Percentiles rank a stretch among this genome's conserved stretches.
Conservation (phyloP, 2,797 vertebrate species). For the Pygocentrus nattereri region DNA sequence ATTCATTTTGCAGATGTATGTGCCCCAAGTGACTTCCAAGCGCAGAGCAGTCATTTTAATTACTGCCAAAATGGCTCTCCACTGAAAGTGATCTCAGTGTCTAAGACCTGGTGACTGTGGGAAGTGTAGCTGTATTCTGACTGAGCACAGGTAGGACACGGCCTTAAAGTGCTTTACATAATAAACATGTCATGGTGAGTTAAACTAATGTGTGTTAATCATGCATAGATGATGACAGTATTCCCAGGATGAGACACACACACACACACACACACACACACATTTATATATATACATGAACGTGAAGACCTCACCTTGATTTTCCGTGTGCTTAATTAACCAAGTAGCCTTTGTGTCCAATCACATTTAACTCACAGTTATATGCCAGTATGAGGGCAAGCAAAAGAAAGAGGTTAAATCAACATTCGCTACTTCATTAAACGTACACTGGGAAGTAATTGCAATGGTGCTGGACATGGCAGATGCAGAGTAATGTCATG, state of each 20-base stretch:
- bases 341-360: slow-evolving; percentile 53
- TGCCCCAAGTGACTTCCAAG: slow-evolving; percentile 47
- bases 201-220: slow-evolving; percentile 79
- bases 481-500: background rate
- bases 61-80: slow-evolving; percentile 33
- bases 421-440: slow-evolving; percentile 51
- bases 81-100: slow-evolving; percentile 20
- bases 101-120: slow-evolving; percentile 27
- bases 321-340: slow-evolving; percentile 67
- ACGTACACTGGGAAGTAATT: slow-evolving; percentile 5
- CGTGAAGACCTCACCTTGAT: slow-evolving; percentile 65
- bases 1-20: slow-evolving; percentile 47
- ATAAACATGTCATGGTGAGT: slow-evolving; percentile 67
- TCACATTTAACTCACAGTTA: slow-evolving; percentile 51
- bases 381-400: slow-evolving; percentile 25
- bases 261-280: slow-evolving; percentile 53
- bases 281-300: slow-evolving; percentile 45
- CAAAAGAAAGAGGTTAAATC: slow-evolving; percentile 43
- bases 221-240: slow-evolving; percentile 73
- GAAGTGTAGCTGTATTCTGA: slow-evolving; percentile 56
- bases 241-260: slow-evolving; percentile 67
- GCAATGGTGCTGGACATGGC: background rate
- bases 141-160: slow-evolving; percentile 72
- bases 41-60: slow-evolving; percentile 50
- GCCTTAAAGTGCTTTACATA: slow-evolving; percentile 69